These are phyloP conservation scores for Lytechinus pictus DNA, from an alignment of 35 echinoderm and acorn worm genomes.

Conservation along the genomic window DNA sequence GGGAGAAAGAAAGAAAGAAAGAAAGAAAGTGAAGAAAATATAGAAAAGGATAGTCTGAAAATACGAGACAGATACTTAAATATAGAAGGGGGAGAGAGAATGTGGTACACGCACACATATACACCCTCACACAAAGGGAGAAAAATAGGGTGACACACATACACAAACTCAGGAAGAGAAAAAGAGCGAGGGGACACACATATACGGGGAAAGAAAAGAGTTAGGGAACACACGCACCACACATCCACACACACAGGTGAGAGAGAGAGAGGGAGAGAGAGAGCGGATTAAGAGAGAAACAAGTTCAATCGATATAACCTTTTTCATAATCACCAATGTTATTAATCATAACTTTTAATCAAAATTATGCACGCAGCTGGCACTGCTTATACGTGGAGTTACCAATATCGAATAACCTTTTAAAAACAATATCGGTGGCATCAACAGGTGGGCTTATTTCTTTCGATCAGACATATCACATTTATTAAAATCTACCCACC, in stretches of 20 bases:
- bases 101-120: too few relatives aligned
- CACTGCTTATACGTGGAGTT: neutral
- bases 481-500: neutral
- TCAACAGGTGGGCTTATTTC: neutral
- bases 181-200: too few relatives aligned
- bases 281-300: neutral
- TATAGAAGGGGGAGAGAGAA: too few relatives aligned
- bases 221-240: too few relatives aligned
- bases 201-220: too few relatives aligned
- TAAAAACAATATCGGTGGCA: neutral
- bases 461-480: neutral
- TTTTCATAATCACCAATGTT: neutral
- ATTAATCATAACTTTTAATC: neutral
- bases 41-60: too few relatives aligned
- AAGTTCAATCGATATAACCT: neutral
- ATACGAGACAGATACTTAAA: too few relatives aligned
- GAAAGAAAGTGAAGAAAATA: too few relatives aligned
- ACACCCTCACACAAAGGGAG: too few relatives aligned
- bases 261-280: neutral
- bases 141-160: too few relatives aligned
- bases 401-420: neutral
- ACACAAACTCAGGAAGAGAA: too few relatives aligned
- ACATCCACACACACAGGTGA: neutral
- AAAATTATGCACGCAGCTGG: neutral
- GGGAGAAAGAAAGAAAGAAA: too few relatives aligned